Evolutionary conservation across 1,140 invertebrate species (phyloP).

Genomic region (Camponotus floridanus): DNA sequence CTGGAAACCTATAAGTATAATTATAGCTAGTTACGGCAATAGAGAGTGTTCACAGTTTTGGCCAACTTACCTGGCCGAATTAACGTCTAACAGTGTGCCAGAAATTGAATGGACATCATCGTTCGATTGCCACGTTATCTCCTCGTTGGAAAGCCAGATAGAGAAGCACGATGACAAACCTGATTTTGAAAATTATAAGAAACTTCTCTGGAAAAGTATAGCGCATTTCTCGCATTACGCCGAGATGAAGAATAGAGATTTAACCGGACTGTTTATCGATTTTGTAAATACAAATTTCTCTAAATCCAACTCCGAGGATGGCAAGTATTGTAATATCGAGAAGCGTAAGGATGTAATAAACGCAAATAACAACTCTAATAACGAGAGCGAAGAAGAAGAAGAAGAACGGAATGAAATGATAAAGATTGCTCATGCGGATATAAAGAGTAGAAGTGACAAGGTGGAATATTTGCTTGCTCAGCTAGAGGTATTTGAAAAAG

Average conservation of each 20-base stretch:
- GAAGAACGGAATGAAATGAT: slow-evolving; percentile 67
- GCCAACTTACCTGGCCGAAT: slow-evolving; percentile 89
- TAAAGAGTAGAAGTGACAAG: slow-evolving; percentile 83
- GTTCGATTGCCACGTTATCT: slow-evolving; percentile 78
- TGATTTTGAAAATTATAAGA: slow-evolving; percentile 92
- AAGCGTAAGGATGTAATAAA: slow-evolving; percentile 71
- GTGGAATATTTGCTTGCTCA: slow-evolving; percentile 90
- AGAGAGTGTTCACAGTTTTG: slow-evolving; percentile 92
- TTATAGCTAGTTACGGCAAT: slow-evolving; percentile 91
- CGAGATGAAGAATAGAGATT: slow-evolving; percentile 92
- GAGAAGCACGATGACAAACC: slow-evolving; percentile 86
- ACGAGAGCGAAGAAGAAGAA: slow-evolving; percentile 79
- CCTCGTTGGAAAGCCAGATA: slow-evolving; percentile 65
- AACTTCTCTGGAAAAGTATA: slow-evolving; percentile 94
- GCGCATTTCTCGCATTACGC: slow-evolving; percentile 90
- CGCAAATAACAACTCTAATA: slow-evolving; percentile 55
- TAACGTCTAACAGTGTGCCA: slow-evolving; percentile 82
- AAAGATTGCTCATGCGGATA: not conserved
- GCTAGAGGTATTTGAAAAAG: slow-evolving; percentile 92
- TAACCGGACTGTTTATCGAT: slow-evolving; percentile 92
- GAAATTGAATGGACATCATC: slow-evolving; percentile 54
- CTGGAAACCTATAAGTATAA: slow-evolving; percentile 93
- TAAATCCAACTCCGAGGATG: slow-evolving; percentile 85
- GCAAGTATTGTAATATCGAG: slow-evolving; percentile 85
- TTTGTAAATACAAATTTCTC: slow-evolving; percentile 90